These are phyloP conservation scores for Octonoba sinensis DNA, from an alignment of 2,888 invertebrate genomes.

Conservation along the genomic window DNA sequence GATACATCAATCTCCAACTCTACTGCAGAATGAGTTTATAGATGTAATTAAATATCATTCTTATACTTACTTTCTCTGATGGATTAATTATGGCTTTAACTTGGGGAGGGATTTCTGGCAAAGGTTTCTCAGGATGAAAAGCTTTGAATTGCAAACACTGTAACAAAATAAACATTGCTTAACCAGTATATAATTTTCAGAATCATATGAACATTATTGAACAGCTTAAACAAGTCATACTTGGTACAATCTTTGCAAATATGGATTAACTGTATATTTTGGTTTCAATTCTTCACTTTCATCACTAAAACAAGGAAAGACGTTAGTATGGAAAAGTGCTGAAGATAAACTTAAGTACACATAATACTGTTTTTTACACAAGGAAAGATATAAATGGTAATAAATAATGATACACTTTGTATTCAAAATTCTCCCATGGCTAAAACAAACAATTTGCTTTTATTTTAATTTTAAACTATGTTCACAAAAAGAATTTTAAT, in stretches of 20 bases:
- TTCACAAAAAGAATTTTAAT: no score
- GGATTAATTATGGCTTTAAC: slow-evolving; percentile 45
- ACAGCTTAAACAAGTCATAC: slow-evolving; percentile 16
- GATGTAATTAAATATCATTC: no score
- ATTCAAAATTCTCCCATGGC: no score
- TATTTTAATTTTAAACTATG: no score
- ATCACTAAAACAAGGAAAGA: slow-evolving; percentile 50
- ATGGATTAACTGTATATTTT: slow-evolving; percentile 75
- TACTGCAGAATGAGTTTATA: no score
- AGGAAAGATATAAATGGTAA: slow-evolving; percentile 4
- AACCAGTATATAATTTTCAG: background rate
- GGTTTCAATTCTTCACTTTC: slow-evolving; percentile 71
- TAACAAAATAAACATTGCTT: background rate
- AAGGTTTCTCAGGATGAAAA: slow-evolving; percentile 76
- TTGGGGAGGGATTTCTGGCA: slow-evolving; percentile 73
- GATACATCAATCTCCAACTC: no score
- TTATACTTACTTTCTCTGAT: slow-evolving; percentile 29
- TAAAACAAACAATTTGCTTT: no score
- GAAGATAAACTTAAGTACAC: background rate
- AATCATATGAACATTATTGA: background rate
- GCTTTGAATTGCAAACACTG: slow-evolving; percentile 76
- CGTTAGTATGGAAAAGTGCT: background rate
- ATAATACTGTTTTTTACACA: no score
- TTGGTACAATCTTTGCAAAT: slow-evolving; percentile 74
- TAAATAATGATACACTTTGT: no score